Conservation (phyloP, 2,797 vertebrate genomes). For the Cryptoblepharus egeriae region DNA sequence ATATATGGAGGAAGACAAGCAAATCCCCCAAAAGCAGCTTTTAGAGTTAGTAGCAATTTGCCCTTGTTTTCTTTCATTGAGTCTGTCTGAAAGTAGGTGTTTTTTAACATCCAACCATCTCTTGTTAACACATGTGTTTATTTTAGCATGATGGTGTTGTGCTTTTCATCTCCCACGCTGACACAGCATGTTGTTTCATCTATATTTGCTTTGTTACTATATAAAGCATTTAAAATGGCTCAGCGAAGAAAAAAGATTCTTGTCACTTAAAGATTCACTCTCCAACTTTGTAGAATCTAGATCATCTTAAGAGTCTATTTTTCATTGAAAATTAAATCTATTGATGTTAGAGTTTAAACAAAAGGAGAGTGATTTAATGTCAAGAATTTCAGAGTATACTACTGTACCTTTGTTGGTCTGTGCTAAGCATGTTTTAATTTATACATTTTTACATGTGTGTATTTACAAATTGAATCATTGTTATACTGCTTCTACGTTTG, state of each 20-base stretch:
- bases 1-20: constrained; percentile 75
- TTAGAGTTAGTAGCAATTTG: constrained; percentile 76
- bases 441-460: constrained; percentile 73
- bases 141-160: constrained; percentile 74
- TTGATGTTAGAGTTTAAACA: constrained; percentile 47
- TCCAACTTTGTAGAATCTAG: constrained; percentile 54
- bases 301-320: constrained; percentile 57
- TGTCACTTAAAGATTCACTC: constrained; percentile 81
- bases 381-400: constrained; percentile 71
- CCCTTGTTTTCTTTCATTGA: constrained; percentile 69
- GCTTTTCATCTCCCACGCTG: constrained; percentile 76
- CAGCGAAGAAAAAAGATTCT: constrained; percentile 77
- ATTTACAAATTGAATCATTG: constrained; percentile 79
- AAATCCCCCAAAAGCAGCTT: constrained; percentile 67
- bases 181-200: constrained; percentile 81
- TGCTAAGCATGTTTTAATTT: constrained; percentile 77
- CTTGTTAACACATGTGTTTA: constrained; percentile 77
- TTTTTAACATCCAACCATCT: constrained; percentile 77
- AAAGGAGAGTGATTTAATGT: constrained; percentile 77
- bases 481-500: constrained; percentile 81
- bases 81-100: constrained; percentile 74
- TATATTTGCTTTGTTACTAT: constrained; percentile 69
- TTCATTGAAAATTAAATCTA: constrained; percentile 42
- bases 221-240: constrained; percentile 76
- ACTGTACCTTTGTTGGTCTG: constrained; percentile 71